Evolutionary conservation across 2,797 vertebrate genomes (phyloP).

Genomic region (Thalassophryne amazonica): DNA sequence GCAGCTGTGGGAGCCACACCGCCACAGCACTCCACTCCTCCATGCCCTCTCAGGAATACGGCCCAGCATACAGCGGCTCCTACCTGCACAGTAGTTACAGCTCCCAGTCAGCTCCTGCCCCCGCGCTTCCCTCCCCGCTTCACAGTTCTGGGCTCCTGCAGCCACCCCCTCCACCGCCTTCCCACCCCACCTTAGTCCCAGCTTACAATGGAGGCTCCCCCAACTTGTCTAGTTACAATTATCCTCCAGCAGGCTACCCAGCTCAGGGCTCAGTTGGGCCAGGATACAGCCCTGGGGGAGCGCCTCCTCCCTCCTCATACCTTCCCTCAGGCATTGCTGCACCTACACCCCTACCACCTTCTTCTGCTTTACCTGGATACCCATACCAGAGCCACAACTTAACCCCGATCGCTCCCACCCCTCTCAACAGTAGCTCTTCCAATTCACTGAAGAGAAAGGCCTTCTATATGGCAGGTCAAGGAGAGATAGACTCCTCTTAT

Average conservation of each 20-base stretch:
- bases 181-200: slow-evolving; percentile 84
- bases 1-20: slow-evolving; percentile 90
- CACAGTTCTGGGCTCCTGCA: slow-evolving; percentile 91
- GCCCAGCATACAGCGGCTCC: slow-evolving; percentile 88
- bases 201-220: slow-evolving; percentile 90
- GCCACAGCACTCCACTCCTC: slow-evolving; percentile 88
- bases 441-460: slow-evolving; percentile 94
- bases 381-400: slow-evolving; percentile 92
- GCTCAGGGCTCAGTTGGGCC: slow-evolving; percentile 89
- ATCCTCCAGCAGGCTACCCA: slow-evolving; percentile 89
- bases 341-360: slow-evolving; percentile 89
- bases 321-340: slow-evolving; percentile 93
- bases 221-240: slow-evolving; percentile 93
- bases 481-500: slow-evolving; percentile 91
- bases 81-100: slow-evolving; percentile 94
- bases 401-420: slow-evolving; percentile 88
- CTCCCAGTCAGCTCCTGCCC: slow-evolving; percentile 82
- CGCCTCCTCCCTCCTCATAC: slow-evolving; percentile 89
- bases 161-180: slow-evolving; percentile 77
- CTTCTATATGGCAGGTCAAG: slow-evolving; percentile 94
- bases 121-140: slow-evolving; percentile 87
- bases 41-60: slow-evolving; percentile 94
- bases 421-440: slow-evolving; percentile 87
- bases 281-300: slow-evolving; percentile 93
- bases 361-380: slow-evolving; percentile 88